phyloP scores from a whole-genome alignment of 1,140 invertebrate species.

The Patella vulgata region DNA sequence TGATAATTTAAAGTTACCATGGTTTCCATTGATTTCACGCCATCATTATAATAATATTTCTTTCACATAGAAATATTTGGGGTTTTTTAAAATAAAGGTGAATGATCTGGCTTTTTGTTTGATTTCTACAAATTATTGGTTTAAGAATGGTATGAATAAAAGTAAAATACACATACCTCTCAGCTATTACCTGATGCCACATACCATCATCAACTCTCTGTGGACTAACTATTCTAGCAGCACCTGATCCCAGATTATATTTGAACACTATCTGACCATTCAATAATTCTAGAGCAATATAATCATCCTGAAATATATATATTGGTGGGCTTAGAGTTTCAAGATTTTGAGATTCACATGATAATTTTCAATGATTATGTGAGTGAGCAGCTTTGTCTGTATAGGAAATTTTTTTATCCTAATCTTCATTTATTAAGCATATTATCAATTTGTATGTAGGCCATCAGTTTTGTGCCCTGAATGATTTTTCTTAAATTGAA shows the following conservation, averaged over 20 bases:
- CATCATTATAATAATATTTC: no score
- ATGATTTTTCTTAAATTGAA: background rate
- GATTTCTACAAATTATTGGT: no score
- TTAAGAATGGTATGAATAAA: no score
- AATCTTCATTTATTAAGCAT: background rate
- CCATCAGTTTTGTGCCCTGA: background rate
- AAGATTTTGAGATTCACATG: no score
- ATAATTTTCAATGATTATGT: no score
- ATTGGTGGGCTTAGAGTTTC: no score
- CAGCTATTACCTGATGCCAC: conserved; percentile 91
- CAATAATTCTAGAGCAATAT: conserved; percentile 89
- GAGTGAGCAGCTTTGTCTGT: background rate
- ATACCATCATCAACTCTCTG: conserved; percentile 72
- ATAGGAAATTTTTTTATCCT: background rate
- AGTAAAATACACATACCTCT: conserved; percentile 80
- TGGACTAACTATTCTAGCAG: conserved; percentile 76
- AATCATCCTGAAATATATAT: conserved; percentile 74
- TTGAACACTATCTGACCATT: conserved; percentile 87
- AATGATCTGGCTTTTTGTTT: no score
- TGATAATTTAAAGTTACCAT: no score
- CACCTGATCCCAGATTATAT: conserved; percentile 88
- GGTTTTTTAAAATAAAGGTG: no score
- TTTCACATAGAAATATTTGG: no score
- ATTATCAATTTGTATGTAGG: background rate
- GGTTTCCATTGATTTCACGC: no score